Percentiles rank a stretch among this genome's conserved stretches.
Conservation (phyloP, 2,888 invertebrate genomes). For the Agrochola macilenta region DNA sequence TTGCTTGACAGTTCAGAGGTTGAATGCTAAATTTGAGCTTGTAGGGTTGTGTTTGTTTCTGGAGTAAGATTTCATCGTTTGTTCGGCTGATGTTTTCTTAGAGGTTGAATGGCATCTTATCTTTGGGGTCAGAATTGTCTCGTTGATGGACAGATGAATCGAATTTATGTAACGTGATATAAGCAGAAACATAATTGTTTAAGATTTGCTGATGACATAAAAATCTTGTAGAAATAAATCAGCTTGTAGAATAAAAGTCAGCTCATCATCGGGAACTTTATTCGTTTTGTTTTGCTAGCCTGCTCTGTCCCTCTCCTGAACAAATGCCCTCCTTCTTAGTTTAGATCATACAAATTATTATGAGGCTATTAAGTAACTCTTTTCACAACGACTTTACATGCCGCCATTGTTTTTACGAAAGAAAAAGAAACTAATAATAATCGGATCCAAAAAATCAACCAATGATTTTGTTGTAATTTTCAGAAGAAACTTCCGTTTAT, state of each 20-base stretch:
- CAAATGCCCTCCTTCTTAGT: neutral
- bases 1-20: slow-evolving; percentile 8
- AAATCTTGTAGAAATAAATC: neutral
- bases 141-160: neutral
- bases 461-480: neutral
- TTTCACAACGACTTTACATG: neutral
- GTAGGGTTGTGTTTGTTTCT: slow-evolving; percentile 20
- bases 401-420: neutral
- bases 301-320: neutral
- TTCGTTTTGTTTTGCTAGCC: neutral
- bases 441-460: neutral
- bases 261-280: neutral
- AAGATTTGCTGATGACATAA: neutral
- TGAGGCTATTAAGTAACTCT: too few relatives aligned
- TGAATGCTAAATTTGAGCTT: slow-evolving; percentile 9
- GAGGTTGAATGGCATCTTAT: neutral
- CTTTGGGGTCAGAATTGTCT: neutral
- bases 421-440: neutral
- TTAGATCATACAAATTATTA: neutral
- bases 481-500: slow-evolving; percentile 14
- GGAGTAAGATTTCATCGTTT: neutral
- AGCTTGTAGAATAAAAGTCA: too few relatives aligned
- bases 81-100: neutral
- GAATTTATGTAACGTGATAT: neutral
- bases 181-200: neutral